These are phyloP conservation scores for Pheosia tremula DNA, from an alignment of 2,888 invertebrate species.

Conservation along the genomic window DNA sequence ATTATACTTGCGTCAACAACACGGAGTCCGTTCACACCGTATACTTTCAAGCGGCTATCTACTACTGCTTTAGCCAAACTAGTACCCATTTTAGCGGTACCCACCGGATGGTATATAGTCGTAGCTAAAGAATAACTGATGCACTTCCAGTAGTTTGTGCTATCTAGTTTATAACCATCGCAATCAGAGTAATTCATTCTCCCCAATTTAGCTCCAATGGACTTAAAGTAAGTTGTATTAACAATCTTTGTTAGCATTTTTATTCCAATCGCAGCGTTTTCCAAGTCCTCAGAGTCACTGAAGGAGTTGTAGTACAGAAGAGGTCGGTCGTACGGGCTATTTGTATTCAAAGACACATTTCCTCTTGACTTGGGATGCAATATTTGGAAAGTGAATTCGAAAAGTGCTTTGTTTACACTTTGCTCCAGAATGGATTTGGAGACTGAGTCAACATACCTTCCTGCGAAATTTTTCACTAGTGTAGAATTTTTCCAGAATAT, in stretches of 20 bases:
- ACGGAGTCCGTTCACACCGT: background rate
- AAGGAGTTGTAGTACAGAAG: slow-evolving; percentile 1
- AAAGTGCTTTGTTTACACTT: slow-evolving; percentile 35
- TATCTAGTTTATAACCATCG: background rate
- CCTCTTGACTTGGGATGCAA: slow-evolving; percentile 63
- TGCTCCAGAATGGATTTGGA: slow-evolving; percentile 23
- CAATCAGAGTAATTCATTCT: slow-evolving; percentile 17
- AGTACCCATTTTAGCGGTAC: background rate
- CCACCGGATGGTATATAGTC: slow-evolving; percentile 2
- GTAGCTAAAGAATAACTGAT: background rate
- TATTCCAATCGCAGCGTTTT: slow-evolving; percentile 32
- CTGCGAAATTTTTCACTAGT: slow-evolving; percentile 1
- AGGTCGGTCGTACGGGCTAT: background rate
- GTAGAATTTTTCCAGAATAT: slow-evolving; percentile 47
- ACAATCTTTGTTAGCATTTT: slow-evolving; percentile 32
- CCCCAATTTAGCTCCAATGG: slow-evolving; percentile 30
- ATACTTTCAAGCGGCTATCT: background rate
- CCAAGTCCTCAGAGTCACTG: slow-evolving; percentile 24
- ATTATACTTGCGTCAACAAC: slow-evolving; percentile 1
- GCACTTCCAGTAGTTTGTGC: background rate
- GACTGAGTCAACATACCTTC: background rate
- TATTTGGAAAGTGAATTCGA: slow-evolving; percentile 50
- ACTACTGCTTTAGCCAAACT: background rate
- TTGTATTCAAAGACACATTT: background rate
- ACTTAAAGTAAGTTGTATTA: slow-evolving; percentile 29